These are phyloP conservation scores for Premnoplex brunnescens DNA, from an alignment of 2,797 vertebrate species.

Conservation along the genomic window DNA sequence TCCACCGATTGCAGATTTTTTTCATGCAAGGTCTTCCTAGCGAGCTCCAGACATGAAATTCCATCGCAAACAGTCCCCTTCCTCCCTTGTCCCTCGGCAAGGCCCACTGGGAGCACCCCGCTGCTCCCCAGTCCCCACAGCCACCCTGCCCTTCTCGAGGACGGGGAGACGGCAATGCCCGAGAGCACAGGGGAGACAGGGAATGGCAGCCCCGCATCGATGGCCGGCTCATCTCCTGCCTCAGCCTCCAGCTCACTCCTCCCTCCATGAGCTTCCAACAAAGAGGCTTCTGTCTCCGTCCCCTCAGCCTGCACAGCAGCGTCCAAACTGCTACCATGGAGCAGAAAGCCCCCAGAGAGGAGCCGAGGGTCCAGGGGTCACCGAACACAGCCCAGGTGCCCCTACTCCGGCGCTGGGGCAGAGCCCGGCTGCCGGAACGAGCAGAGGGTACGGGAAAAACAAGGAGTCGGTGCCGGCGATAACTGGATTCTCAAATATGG, in stretches of 20 bases:
- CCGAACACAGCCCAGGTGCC: background rate
- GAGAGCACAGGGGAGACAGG: accelerated
- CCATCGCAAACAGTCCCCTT: background rate
- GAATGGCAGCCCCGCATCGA: background rate
- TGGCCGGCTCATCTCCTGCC: background rate
- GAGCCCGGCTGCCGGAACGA: background rate
- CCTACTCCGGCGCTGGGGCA: background rate
- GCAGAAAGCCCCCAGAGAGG: background rate
- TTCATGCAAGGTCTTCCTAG: background rate
- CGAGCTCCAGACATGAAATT: background rate
- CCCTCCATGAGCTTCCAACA: background rate
- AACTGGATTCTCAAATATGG: conserved; percentile 24
- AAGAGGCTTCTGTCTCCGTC: background rate
- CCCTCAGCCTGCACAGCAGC: accelerated
- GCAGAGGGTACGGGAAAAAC: background rate
- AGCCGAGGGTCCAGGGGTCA: background rate
- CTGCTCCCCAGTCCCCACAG: background rate
- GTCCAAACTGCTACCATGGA: background rate
- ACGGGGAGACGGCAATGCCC: accelerated
- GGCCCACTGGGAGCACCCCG: accelerated
- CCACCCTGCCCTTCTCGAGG: background rate
- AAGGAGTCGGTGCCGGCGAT: background rate
- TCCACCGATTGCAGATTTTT: background rate
- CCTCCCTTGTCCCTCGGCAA: background rate
- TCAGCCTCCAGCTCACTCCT: background rate